These are phyloP conservation scores for Prunella strophiata DNA, from an alignment of 2,797 vertebrate genomes.

Conservation along the genomic window DNA sequence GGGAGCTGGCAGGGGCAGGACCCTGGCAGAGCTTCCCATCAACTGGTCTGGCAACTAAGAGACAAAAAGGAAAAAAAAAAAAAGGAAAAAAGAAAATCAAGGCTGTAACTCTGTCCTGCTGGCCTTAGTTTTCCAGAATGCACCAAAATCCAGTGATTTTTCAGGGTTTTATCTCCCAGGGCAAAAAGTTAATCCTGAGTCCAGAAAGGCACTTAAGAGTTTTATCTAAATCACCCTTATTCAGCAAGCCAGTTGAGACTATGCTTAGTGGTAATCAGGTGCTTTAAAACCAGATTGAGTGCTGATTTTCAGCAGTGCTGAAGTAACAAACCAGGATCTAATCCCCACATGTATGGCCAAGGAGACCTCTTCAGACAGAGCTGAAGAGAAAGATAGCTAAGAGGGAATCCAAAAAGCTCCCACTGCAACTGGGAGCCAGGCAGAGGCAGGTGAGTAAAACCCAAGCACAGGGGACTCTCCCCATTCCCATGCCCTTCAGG, in stretches of 20 bases:
- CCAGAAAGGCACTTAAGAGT: neutral
- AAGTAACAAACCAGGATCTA: neutral
- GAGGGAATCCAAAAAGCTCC: neutral
- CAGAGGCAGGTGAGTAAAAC: neutral
- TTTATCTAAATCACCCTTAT: neutral
- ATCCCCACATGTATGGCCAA: rapidly evolving
- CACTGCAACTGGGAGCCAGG: rapidly evolving
- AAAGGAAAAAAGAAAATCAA: neutral
- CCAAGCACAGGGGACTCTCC: rapidly evolving
- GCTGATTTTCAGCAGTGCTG: neutral
- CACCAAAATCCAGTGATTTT: neutral
- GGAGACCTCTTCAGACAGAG: rapidly evolving
- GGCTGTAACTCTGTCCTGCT: neutral
- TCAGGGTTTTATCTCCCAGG: neutral
- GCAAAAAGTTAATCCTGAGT: neutral
- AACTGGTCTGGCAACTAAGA: slow-evolving; percentile 87
- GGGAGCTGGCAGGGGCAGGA: slow-evolving; percentile 80
- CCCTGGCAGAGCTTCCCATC: slow-evolving; percentile 81
- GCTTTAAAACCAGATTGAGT: neutral
- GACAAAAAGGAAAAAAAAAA: too few species aligned
- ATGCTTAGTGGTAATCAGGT: neutral
- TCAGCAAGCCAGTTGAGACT: neutral
- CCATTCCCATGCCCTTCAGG: neutral
- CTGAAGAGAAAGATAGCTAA: neutral
- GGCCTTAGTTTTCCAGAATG: neutral